Evolutionary conservation across 2,888 invertebrate genomes (phyloP), one percentile per base, ranked within the genome.

Genomic region (Elysia crispata): DNA sequence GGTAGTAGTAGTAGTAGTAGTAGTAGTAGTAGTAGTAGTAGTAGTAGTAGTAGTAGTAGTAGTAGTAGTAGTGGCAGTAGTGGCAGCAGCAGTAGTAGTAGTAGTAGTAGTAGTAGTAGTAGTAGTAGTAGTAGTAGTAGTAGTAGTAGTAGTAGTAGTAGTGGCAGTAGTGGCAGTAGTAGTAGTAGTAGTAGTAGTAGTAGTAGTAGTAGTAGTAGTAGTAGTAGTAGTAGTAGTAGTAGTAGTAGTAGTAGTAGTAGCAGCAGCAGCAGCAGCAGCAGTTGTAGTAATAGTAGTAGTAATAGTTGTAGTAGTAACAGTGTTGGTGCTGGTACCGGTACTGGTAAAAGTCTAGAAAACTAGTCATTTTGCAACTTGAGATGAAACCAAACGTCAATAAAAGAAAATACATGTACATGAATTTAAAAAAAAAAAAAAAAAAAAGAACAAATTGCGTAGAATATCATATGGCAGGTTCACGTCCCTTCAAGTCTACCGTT

Each of bases 1-100:
- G n/a, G n/a, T n/a, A n/a, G n/a, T n/a, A 66, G 66, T 8, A 66
- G 66, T 8, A 66, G 66, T 66, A 66, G 66, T 8, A 66, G 66
- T 66, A 8, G 66, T 8, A 66, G 66, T 8, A 8, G 66, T 8
- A 8, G 66, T 8, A 66, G 66, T 8, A 66, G 66, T 66, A 66
- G 66, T 66, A 8, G 66, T 66, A 66, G 66, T 66, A 66, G 66
- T 66, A 1, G 66, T 66, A 8, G 66, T 66, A 8, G 66, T 66
- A 66, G 66, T 8, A 66, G 66, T 8, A 8, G 66, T 66, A 66
- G n/a, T n/a, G n/a, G n/a, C n/a, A n/a, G n/a, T n/a, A n/a, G n/a
- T n/a, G n/a, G n/a, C n/a, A n/a, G n/a, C n/a, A n/a, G n/a, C n/a
- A n/a, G 66, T 66, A 5, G 66, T 5, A 8, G 66, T 3, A 23